Evolutionary conservation across 2,797 vertebrate genomes (phyloP).

Genomic region (Anabacerthia variegaticeps): DNA sequence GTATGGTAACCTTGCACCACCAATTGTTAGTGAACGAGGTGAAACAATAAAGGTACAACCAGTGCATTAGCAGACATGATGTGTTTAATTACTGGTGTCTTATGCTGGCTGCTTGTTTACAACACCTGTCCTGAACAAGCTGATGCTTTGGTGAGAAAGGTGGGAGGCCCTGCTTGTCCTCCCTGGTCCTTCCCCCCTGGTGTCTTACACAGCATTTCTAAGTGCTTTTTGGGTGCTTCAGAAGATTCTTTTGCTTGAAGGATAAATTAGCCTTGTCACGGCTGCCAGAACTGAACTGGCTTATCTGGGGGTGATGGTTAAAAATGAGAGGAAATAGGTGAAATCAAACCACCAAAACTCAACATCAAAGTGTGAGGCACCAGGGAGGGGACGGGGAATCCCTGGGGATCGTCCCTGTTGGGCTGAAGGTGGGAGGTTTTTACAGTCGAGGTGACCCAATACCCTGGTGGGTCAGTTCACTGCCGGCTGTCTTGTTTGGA

Average conservation of each 20-base stretch:
- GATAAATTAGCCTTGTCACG: neutral
- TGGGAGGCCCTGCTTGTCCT: neutral
- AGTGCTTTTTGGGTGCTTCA: neutral
- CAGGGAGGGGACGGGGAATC: neutral
- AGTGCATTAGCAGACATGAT: constrained; percentile 81
- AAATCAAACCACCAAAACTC: neutral
- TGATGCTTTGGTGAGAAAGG: neutral
- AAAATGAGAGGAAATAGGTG: neutral
- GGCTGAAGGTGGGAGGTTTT: neutral
- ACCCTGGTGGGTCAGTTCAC: no score
- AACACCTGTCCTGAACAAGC: neutral
- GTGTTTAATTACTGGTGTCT: neutral
- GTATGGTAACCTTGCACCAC: constrained; percentile 98
- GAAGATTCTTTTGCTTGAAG: neutral
- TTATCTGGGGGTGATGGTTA: neutral
- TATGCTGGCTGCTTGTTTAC: neutral
- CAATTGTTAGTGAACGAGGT: constrained; percentile 95
- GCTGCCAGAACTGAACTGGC: neutral
- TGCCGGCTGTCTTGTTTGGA: no score
- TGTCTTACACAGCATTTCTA: neutral
- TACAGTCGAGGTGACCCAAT: no score
- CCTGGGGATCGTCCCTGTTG: accelerated
- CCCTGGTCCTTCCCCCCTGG: neutral
- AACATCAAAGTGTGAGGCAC: accelerated
- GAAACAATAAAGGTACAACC: constrained; percentile 96